Base-by-base conservation (phyloP, 2,113 vertebrate species). In the Xenopus tropicalis region DNA sequence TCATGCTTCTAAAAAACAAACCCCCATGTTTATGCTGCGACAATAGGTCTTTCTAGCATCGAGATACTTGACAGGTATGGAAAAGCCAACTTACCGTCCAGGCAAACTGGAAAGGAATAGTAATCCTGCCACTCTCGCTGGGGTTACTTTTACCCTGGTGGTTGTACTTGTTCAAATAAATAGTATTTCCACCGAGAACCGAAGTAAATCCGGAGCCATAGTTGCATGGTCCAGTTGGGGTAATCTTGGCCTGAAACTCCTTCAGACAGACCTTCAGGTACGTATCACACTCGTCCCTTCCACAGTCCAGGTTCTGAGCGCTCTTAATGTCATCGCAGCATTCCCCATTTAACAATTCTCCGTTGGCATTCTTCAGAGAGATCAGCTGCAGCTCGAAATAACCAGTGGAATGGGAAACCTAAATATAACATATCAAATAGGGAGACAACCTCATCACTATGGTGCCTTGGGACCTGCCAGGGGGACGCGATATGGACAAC, bases 321-420 rank as follows among this genome's bases (percentile, higher is more conserved):
- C 84, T 84, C 78, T 82, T 84, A 71, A 79, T 82, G 70, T 91
- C 89, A 81, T 96, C 96, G 80, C 95, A 98, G 86, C 96, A 98
- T 83, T 92, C 91, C 56, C 96, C 96, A 85, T 82, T 95, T 76
- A 88, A 87, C 80, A 98, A 88, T 86, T 94, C 91, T 66, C 94
- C 96, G 79, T 87, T 88, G 57, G 86, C 89, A 91, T 98, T 98
- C 79, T 93, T 90, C 86, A 98, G 86, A 22, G 93, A 90, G 69
- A 92, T 84, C 88, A 98, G 80, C 90, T 94, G 94, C 84, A 98
- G 90, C 94, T 98, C 95, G 80, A 98, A 95, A 91, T 95, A 96
- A 78, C 96, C 96, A 78, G 92, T 90, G 82, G 88, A 89, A 79
- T 85, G 88, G 79, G 89, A 93, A 86, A 90, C 94, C 96, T 98